Conservation (phyloP, 35 echinoderm and acorn worm species). For the Ophioderma brevispina region DNA sequence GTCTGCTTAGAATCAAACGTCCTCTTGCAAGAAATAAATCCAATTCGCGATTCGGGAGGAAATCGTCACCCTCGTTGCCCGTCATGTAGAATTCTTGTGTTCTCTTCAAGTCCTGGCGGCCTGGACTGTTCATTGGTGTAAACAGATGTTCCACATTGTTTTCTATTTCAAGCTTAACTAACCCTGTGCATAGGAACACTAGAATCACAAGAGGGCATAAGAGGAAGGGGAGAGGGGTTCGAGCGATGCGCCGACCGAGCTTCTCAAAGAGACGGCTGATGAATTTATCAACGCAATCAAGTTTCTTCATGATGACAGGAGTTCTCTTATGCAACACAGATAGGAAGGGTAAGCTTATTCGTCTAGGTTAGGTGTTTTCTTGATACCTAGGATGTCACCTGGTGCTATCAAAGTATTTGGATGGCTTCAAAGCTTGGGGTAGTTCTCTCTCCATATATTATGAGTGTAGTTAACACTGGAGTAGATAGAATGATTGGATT, state of each 20-base stretch:
- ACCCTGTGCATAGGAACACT: slow-evolving; percentile 49
- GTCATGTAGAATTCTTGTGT: slow-evolving; percentile 42
- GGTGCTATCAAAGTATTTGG: too few relatives aligned
- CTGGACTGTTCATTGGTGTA: slow-evolving; percentile 61
- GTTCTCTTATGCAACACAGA: too few relatives aligned
- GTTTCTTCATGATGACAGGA: slow-evolving; percentile 60
- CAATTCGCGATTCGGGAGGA: slow-evolving; percentile 79
- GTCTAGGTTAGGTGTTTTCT: too few relatives aligned
- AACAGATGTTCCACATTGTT: slow-evolving; percentile 76
- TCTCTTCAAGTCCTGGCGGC: slow-evolving; percentile 40
- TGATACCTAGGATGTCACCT: too few relatives aligned
- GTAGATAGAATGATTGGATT: too few relatives aligned
- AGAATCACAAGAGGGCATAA: slow-evolving; percentile 60
- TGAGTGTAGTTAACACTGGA: too few relatives aligned
- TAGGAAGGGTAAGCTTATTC: too few relatives aligned
- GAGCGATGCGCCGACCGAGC: slow-evolving; percentile 63
- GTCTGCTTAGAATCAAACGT: slow-evolving; percentile 58
- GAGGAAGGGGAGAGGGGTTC: slow-evolving; percentile 72
- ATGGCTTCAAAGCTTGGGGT: too few relatives aligned
- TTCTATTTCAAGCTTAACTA: slow-evolving; percentile 11
- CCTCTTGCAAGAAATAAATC: slow-evolving; percentile 68
- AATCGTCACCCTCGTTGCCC: slow-evolving; percentile 73
- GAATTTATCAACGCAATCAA: slow-evolving; percentile 74
- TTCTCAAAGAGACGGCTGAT: slow-evolving; percentile 77
- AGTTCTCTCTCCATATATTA: too few relatives aligned